Evolutionary conservation across 2,797 vertebrate species (phyloP), one percentile per base, ranked within the genome.

Genomic region (Antrozous pallidus): DNA sequence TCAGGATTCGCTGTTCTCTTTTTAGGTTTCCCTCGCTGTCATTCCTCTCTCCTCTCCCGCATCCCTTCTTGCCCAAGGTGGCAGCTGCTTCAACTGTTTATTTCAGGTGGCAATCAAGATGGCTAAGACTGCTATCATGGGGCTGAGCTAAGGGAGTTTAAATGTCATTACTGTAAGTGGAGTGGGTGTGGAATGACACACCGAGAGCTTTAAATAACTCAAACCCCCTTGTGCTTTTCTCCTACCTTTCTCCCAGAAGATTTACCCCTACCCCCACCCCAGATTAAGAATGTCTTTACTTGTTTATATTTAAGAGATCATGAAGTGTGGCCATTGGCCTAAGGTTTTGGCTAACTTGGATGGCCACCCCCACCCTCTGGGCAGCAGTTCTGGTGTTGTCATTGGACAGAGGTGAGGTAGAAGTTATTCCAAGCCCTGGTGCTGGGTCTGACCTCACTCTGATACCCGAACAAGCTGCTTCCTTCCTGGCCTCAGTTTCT

Each of bases 21-120:
- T 84, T 61, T 2, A 31, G 54, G 69, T 69, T 88, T 69, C 28
- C n/a, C 38, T 90, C 0, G 0, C 65, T 17, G 11, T 85, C 92
- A 9, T 54, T 73, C 86, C 26, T 22, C 26, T 63, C 33, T 83
- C 10, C n/a, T 33, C 38, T 88, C 26, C n/a, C 65, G 36, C 42
- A 83, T 69, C 20, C 51, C 6, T 1, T 91, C 67, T 42, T 94
- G 85, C 70, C 74, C 5, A 20, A 88, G 87, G 81, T 70, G 80
- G 80, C 86, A 86, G 63, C 81, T 93, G 56, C 54, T 88, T 40
- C 8, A n/a, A 3, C 67, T 97, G 69, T 94, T 95, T 83, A 81
- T 94, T 93, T 95, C 95, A 92, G 95, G 91, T 91, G 83, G 77
- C 92, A 74, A 5, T 81, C 82, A 70, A 61, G 75, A 61, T 36